Conservation (phyloP, 2,888 invertebrate genomes). For the Lydus trimaculatus region DNA sequence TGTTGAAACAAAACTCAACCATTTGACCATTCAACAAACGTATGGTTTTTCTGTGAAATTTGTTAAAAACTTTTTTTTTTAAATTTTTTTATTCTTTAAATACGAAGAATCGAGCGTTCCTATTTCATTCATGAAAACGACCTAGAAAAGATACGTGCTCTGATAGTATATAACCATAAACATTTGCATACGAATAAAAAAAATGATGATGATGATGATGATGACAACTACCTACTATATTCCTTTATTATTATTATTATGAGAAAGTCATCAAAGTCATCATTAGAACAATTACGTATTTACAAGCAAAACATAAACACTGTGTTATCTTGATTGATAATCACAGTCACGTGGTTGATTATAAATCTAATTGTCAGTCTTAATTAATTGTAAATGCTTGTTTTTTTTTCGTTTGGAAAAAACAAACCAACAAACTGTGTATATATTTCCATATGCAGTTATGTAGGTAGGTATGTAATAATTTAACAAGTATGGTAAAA, state of each 20-base stretch:
- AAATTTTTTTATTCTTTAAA: not conserved
- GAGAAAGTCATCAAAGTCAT: not conserved
- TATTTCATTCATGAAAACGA: constrained; percentile 45
- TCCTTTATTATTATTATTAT: not conserved
- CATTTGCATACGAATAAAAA: constrained; percentile 43
- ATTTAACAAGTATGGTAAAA: constrained; percentile 4
- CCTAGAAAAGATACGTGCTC: constrained; percentile 32
- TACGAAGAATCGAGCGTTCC: not conserved
- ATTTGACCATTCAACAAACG: not conserved
- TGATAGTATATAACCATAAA: constrained; percentile 41
- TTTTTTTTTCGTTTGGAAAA: too few relatives aligned
- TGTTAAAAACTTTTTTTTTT: too few relatives aligned
- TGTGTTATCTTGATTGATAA: not conserved
- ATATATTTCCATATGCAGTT: constrained; percentile 20
- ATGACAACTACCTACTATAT: not conserved
- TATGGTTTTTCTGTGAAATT: constrained; percentile 15
- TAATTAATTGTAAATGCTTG: not conserved
- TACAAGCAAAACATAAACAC: too few relatives aligned
- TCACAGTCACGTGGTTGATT: not conserved
- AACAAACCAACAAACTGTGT: too few relatives aligned
- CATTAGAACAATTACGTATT: not conserved
- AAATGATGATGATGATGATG: not conserved
- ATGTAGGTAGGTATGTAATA: not conserved
- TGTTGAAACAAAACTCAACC: not conserved
- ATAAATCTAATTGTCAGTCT: not conserved